Percentiles rank a stretch among this genome's conserved stretches.
phyloP scores from a whole-genome alignment of 2,888 invertebrate species.

The Athripsodes cinereus region DNA sequence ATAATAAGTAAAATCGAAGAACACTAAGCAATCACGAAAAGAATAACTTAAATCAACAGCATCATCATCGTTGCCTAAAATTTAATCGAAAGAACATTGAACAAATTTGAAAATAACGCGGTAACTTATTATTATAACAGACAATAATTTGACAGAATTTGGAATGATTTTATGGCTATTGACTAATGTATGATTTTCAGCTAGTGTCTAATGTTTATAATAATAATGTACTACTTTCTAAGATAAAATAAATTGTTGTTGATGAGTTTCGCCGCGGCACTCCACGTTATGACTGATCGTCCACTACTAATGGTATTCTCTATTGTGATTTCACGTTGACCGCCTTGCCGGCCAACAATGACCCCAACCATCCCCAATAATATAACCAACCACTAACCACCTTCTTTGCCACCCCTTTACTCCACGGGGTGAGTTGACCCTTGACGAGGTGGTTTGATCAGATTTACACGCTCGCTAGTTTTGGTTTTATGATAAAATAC shows the following conservation, averaged over 20 bases:
- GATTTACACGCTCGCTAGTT: constrained; percentile 1
- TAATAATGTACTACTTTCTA: neutral
- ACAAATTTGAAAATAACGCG: neutral
- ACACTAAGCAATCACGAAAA: constrained; percentile 1
- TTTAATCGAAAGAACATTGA: too few species aligned
- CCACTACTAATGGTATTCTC: constrained; percentile 16
- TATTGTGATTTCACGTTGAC: constrained; percentile 18
- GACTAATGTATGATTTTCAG: neutral
- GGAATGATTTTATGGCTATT: too few species aligned
- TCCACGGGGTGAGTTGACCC: neutral
- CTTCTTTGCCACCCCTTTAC: neutral
- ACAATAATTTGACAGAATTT: too few species aligned
- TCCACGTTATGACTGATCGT: constrained; percentile 15
- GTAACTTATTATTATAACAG: neutral
- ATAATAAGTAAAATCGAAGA: neutral
- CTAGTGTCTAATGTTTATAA: neutral
- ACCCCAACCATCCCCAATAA: constrained; percentile 14
- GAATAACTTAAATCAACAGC: neutral
- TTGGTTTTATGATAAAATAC: neutral
- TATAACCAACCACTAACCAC: too few species aligned
- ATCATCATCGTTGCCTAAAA: too few species aligned
- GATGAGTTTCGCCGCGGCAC: constrained; percentile 7
- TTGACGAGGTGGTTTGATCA: neutral
- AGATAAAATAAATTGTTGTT: neutral
- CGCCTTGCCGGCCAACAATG: constrained; percentile 23